A percentile compares a stretch with the other conserved stretches of the same genome.
Conservation (phyloP, 2,888 invertebrate species). For the Lithosia quadra region DNA sequence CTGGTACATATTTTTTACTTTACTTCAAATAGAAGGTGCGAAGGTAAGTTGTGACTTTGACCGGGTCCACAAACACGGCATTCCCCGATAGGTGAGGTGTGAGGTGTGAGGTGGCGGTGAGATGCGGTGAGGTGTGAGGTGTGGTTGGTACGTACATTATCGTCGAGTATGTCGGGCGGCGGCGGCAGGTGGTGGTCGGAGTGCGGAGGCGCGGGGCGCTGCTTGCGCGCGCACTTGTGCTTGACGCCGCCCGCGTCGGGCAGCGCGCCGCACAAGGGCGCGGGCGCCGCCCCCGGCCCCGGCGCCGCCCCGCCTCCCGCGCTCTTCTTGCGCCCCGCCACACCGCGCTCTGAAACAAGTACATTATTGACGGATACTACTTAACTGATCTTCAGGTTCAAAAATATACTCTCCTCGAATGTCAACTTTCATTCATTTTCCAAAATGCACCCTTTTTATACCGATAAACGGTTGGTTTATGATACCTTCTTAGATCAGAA, state of each 20-base stretch:
- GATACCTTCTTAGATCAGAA: too few species aligned
- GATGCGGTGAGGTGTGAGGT: not conserved
- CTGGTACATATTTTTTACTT: too few species aligned
- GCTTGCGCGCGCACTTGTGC: conserved; percentile 49
- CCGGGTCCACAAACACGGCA: not conserved
- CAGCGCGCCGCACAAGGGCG: conserved; percentile 46
- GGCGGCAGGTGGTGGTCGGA: conserved; percentile 84
- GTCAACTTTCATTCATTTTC: too few species aligned
- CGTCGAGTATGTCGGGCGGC: conserved; percentile 80
- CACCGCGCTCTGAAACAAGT: conserved; percentile 45
- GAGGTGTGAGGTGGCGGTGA: too few species aligned
- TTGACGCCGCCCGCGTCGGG: conserved; percentile 40
- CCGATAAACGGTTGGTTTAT: too few species aligned
- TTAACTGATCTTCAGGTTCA: not conserved
- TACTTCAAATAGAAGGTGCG: too few species aligned
- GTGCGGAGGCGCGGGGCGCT: conserved; percentile 73
- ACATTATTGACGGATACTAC: not conserved
- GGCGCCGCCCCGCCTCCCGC: conserved; percentile 33
- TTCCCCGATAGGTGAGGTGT: not conserved
- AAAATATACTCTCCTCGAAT: too few species aligned
- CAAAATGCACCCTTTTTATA: too few species aligned
- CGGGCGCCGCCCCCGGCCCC: conserved; percentile 54
- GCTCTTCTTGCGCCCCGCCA: conserved; percentile 50
- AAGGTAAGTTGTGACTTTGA: not conserved
- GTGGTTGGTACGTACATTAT: conserved; percentile 67